These are phyloP conservation scores for Sebastes hubbsi DNA, from an alignment of 2,797 vertebrate species.

Conservation along the genomic window DNA sequence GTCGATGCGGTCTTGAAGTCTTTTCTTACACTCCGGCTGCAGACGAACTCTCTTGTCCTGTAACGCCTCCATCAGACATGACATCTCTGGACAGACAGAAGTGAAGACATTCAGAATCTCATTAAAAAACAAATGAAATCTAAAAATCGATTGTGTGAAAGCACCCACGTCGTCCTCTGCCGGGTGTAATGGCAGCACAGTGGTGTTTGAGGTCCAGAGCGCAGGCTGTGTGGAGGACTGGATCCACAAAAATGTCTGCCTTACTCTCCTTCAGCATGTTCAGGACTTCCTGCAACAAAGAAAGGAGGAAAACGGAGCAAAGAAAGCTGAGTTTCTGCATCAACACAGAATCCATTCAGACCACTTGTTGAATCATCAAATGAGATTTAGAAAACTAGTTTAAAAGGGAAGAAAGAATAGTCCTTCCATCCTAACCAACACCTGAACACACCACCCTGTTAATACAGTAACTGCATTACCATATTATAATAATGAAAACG, in stretches of 20 bases:
- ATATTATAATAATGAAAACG: background rate
- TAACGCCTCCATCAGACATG: slow-evolving; percentile 94
- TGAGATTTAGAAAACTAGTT: background rate
- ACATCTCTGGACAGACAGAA: slow-evolving; percentile 88
- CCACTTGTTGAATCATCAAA: background rate
- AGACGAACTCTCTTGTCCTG: slow-evolving; percentile 94
- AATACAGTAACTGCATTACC: background rate
- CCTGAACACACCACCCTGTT: background rate
- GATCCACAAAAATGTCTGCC: slow-evolving; percentile 97
- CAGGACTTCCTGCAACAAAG: slow-evolving; percentile 87
- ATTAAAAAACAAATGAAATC: background rate
- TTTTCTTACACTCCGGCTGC: slow-evolving; percentile 97
- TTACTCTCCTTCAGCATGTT: slow-evolving; percentile 98
- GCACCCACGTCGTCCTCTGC: slow-evolving; percentile 92
- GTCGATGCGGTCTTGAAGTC: slow-evolving; percentile 95
- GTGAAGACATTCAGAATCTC: background rate
- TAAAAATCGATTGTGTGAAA: background rate
- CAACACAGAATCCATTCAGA: background rate
- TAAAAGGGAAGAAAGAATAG: background rate
- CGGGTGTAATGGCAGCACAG: slow-evolving; percentile 93
- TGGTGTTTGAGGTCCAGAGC: slow-evolving; percentile 98
- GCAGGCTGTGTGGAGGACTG: slow-evolving; percentile 95
- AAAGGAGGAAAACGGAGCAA: background rate
- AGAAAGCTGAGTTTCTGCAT: background rate
- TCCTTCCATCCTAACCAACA: background rate